Conservation (phyloP, 2,113 vertebrate species). For the Colaptes auratus region DNA sequence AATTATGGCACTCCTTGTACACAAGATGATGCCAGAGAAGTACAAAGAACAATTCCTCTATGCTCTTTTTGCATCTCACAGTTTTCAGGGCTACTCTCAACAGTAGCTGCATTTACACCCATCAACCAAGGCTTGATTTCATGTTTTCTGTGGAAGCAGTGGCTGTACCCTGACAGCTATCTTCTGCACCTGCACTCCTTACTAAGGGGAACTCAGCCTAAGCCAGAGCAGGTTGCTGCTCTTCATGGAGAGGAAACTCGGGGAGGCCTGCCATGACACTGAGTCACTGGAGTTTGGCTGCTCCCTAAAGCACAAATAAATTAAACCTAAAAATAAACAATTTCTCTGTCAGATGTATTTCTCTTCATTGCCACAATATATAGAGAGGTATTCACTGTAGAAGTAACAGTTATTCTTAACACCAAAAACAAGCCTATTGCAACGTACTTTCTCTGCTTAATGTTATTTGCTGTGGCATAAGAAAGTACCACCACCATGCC, state of each 20-base stretch:
- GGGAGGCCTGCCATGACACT: not conserved
- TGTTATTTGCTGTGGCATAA: not conserved
- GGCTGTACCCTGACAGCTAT: not conserved
- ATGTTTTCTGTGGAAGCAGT: not conserved
- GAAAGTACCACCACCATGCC: not conserved
- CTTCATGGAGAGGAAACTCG: not conserved
- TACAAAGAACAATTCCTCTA: not conserved
- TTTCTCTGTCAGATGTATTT: not conserved
- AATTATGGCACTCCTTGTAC: not conserved
- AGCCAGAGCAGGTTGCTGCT: not conserved
- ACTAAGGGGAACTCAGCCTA: not conserved
- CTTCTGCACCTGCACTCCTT: rapidly evolving
- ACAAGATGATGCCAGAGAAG: not conserved
- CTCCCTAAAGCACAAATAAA: not conserved
- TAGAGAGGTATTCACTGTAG: not conserved
- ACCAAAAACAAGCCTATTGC: not conserved
- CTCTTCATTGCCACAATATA: not conserved
- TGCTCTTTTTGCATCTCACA: not conserved
- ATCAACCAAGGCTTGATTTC: rapidly evolving
- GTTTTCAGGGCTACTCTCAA: not conserved
- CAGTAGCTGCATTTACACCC: not conserved
- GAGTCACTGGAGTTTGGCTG: not conserved
- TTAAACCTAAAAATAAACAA: not conserved
- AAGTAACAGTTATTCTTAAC: not conserved
- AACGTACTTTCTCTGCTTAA: not conserved